A percentile compares a stretch with the other conserved stretches of the same genome.
phyloP scores from a whole-genome alignment of 2,113 vertebrate species.

The Grammomys dolichurus region DNA sequence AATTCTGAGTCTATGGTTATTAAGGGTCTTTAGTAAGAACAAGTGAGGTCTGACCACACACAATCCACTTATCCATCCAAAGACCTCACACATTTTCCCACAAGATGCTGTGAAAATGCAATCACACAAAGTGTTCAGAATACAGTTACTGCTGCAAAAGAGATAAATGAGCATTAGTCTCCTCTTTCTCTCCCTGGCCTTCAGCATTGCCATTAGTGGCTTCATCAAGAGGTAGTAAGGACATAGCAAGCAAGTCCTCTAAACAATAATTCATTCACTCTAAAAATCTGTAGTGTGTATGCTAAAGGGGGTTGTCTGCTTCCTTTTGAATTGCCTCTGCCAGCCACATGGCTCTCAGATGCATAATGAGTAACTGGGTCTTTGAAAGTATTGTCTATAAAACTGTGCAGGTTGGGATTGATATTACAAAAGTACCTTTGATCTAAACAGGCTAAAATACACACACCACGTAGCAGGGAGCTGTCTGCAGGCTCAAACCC shows the following conservation, averaged over 20 bases:
- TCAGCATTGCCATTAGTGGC: not conserved
- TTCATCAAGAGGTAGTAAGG: constrained; percentile 40
- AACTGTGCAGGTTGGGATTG: not conserved
- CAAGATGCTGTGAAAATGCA: constrained; percentile 7
- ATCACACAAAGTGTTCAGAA: not conserved
- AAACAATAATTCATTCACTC: constrained; percentile 52
- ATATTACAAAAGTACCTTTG: constrained; percentile 53
- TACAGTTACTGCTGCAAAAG: not conserved
- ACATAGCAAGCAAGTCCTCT: constrained; percentile 3
- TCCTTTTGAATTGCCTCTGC: not conserved
- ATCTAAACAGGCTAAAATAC: constrained; percentile 66
- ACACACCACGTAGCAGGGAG: constrained; percentile 59
- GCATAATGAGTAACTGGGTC: not conserved
- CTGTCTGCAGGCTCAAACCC: constrained; percentile 38
- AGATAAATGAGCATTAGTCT: not conserved
- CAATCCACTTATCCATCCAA: not conserved
- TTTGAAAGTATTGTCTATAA: constrained; percentile 53
- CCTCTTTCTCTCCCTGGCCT: not conserved
- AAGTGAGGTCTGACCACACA: not conserved
- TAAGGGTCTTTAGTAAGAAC: not conserved
- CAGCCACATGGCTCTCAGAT: not conserved
- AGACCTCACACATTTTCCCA: not conserved
- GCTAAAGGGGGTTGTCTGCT: not conserved
- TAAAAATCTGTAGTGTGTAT: constrained; percentile 57
- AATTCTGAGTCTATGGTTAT: not conserved